Base-by-base conservation (phyloP, 2,888 invertebrate genomes). In the Amphimallon solstitiale region DNA sequence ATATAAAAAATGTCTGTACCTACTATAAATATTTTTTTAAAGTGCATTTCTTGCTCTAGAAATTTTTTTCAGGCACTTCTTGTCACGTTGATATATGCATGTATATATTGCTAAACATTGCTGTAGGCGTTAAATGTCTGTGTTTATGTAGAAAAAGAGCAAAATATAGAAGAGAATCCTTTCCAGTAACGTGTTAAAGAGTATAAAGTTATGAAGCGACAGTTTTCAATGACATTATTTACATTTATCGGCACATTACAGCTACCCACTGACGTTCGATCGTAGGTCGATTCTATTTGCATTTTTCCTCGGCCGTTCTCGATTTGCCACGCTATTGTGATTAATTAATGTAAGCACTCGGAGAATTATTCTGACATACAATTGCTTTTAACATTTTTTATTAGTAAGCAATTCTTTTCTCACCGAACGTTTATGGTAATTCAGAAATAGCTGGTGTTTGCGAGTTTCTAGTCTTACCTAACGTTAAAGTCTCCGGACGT, bases 161-260 rank as follows among this genome's bases (percentile, higher is more conserved):
- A 52, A 45, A 35, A 49, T 37, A 48, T 9, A 40, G 74, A 76
- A 77, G 77, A 78, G 77, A 78, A 76, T 76, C 37, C 37, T 61
- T 35, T 46, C 45, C 63, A 75, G 71, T 74, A 77, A 77, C 75
- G 76, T 77, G 75, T 71, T 75, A 73, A 76, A 75, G 75, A 76
- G 75, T 75, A 75, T 75, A 74, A 75, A 78, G 75, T 77, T 76
- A 77, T 75, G 76, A 76, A 78, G 76, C 74, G 54, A 56, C 29
- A 29, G 40, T 56, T 46, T 34, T 54, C 54, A 21, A 34, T 43
- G 63, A 43, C 29, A 64, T 64, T 64, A 64, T 64, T 64, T 64
- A 64, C 54, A 54, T 64, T 62, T 66, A 66, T 66, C 52, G 61
- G 62, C 60, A 51, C 61, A 51, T 66, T 60, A 60, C 46, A 19